phyloP scores from a whole-genome alignment of 2,113 vertebrate genomes.

The Haliaeetus leucogaster region DNA sequence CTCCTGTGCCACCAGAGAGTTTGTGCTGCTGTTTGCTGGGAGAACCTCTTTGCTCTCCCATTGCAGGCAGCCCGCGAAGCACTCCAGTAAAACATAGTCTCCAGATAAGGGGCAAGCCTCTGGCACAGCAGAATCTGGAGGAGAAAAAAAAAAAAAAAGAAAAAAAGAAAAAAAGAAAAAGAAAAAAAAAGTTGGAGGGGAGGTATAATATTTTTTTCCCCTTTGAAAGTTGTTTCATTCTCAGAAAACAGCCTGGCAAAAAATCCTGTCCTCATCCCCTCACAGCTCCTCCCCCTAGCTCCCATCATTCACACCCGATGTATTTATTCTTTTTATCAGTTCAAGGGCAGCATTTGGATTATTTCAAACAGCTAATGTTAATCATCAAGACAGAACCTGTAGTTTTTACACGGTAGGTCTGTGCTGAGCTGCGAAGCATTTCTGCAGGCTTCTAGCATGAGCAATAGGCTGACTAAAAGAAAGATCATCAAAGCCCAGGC shows the following conservation, averaged over 20 bases:
- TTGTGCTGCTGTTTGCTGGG: background rate
- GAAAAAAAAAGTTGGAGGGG: background rate
- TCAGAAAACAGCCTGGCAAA: constrained; percentile 58
- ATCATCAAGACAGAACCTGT: constrained; percentile 46
- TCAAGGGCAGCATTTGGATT: constrained; percentile 69
- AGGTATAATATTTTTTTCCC: too few species aligned
- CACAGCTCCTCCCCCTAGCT: background rate
- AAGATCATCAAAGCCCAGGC: background rate
- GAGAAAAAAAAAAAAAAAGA: background rate
- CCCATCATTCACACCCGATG: constrained; percentile 69
- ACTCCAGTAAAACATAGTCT: background rate
- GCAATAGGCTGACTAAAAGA: background rate
- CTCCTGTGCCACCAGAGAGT: background rate
- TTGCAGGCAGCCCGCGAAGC: background rate
- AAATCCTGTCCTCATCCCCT: background rate
- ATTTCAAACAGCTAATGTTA: constrained; percentile 65
- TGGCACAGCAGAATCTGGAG: constrained; percentile 55
- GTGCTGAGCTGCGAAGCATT: background rate
- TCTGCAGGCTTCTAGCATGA: background rate
- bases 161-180: background rate
- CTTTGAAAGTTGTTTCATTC: constrained; percentile 11
- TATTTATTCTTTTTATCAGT: constrained; percentile 71
- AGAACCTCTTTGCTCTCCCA: background rate
- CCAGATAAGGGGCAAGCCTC: background rate
- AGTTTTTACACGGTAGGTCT: constrained; percentile 38